Base-by-base conservation (phyloP, 2,888 invertebrate genomes). In the Ligdia adustata region DNA sequence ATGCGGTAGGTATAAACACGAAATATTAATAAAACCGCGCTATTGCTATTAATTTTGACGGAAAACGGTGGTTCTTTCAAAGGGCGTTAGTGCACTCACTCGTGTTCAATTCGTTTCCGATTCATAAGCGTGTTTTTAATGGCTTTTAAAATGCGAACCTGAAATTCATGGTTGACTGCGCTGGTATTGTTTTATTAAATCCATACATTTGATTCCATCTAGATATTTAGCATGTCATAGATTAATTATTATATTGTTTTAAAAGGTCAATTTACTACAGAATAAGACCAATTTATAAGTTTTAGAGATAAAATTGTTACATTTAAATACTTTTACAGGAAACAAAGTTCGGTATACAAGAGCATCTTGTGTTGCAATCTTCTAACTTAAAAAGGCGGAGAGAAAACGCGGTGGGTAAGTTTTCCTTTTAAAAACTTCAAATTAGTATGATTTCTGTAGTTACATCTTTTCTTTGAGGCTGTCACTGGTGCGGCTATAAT, bases 1-100 rank as follows among this genome's bases (percentile, higher is more conserved):
- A 49, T 24, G 29, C 57, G 55, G 57, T 57, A 59, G 37, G 53
- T 52, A 57, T 56, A 60, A 57, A 60, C 64, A 68, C 60, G 59
- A 63, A 64, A 66, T 64, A 62, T 52, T 59, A 57, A 64, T 57
- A 64, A 61, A 58, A 35, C 12, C 22, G 24, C 20, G 11, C 29
- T 40, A 31, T 40, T 7, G 31, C 31, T 28, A 39, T 28, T 39
- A 37, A 37, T 37, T 27, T 16, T 18, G 37, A 9, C 26, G 16
- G 3, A 37, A 27, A 18, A 12, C 37, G 26, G 14, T n/a, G 22
- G 22, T n/a, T 22, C 24, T 27, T 37, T 37, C 27, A 37, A 37
- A 37, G 37, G 37, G 37, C 37, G 26, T 37, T 28, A 37, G 37
- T 37, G 37, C 37, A 28, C 27, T 37, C 37, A 37, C 9, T 37